Evolutionary conservation across 2,113 vertebrate species (phyloP), one percentile per base, ranked within the genome.

Genomic region (Etheostoma spectabile): DNA sequence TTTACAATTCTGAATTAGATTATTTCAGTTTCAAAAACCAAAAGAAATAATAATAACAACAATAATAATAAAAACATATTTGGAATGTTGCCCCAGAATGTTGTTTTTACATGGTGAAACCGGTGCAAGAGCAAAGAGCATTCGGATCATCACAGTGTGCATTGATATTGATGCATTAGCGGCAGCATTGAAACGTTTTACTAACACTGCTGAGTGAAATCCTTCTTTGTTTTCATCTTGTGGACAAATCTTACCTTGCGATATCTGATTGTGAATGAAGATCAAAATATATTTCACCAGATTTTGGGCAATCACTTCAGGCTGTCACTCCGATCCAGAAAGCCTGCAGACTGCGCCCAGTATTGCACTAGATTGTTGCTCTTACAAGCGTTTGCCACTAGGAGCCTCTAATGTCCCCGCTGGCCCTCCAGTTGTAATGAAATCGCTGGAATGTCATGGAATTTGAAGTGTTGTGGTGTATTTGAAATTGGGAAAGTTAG

Each of bases 401-500:
- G 30, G 52, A 73, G 69, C 27, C 46, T 30, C 22, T n/a, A 5
- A 42, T 53, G 48, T 27, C 48, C 21, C 59, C 48, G 14, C 33
- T 10, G 56, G 13, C 22, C 27, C 15, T 72, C 59, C 42, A 42
- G 5, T 5, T 8, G 16, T 56, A 3, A 24, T 38, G 38, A 51
- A 64, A 48, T 71, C 51, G 61, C 27, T 73, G 52, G 12, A 51
- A 80, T 24, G 38, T 80, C 38, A 21, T 38, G 60, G 52, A 57
- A 59, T 64, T 73, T 19, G 12, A 49, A 38, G 10, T 1, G 8
- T 7, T 19, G 42, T 19, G 4, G 15, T 60, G 27, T 65, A 21
- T 65, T 48, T 65, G 38, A 75, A 75, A 56, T 30, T 18, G 12
- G 46, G 13, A 22, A 46, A 21, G 16, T 57, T 14, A n/a, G 24